Base-by-base conservation (phyloP, 2,797 vertebrate genomes). In the Galaxias olidus region DNA sequence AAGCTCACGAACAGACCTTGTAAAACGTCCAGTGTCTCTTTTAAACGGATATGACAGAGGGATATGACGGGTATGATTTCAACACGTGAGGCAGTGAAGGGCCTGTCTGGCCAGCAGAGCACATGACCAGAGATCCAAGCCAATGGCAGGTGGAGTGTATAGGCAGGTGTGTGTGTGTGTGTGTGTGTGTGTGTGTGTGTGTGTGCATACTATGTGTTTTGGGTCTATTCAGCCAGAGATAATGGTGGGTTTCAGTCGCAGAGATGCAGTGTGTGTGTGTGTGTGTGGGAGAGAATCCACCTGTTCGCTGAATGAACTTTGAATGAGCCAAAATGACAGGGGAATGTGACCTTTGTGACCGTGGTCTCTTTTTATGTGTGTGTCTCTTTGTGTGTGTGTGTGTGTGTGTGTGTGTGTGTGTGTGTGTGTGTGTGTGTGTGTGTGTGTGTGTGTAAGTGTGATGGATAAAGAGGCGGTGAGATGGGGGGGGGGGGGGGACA, bases 51-150 rank as follows among this genome's bases (percentile, higher is more conserved):
- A n/a, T n/a, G n/a, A n/a, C n/a, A n/a, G n/a, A n/a, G n/a, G n/a
- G n/a, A n/a, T n/a, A n/a, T n/a, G n/a, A n/a, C n/a, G n/a, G n/a
- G n/a, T n/a, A n/a, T n/a, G n/a, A n/a, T n/a, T n/a, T n/a, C n/a
- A n/a, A 30, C 30, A 30, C 3, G 30, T 6, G 6, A 30, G 6
- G 30, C 30, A 30, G 30, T n/a, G 48, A 53, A n/a, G n/a, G n/a
- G n/a, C n/a, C n/a, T n/a, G n/a, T n/a, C n/a, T n/a, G 47, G 69
- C 30, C 30, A 30, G 30, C 30, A 30, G 79, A 78, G 87, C 71
- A 67, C 7, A 81, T 79, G 73, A 71, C 72, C 69, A 48, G n/a
- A 66, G 67, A 76, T 75, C 81, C 67, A 62, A 76, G 66, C 65
- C 59, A 17, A 40, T 4, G 44, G 10, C 46, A 47, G 42, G 64